Base-by-base conservation (phyloP, 64 coral and sea anemone genomes). In the Acropora yongei region DNA sequence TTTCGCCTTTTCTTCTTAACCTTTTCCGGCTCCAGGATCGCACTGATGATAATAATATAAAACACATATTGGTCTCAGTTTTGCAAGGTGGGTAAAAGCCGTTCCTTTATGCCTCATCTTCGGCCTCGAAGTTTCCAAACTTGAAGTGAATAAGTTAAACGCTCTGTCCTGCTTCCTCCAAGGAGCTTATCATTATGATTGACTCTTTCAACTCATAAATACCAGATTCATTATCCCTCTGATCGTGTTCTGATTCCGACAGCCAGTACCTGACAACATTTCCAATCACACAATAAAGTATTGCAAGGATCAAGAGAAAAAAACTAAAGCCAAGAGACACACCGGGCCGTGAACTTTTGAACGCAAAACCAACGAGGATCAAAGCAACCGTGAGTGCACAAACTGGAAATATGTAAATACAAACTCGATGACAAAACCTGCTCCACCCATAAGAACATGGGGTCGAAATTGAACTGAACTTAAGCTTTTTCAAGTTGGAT, bases 321-420 rank as follows among this genome's bases (percentile, higher is more conserved):
- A 85, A 85, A 49, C 82, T 85, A 42, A 71, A 85, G 8, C 82
- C 82, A 72, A 85, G 63, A 6, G 65, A 69, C 1, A 85, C 10
- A 30, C 63, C 82, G 0, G 82, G 82, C 8, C 65, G 63, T 8
- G 82, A 44, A 48, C 43, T 85, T 49, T 47, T 85, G 44, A 85
- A 85, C 8, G 82, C 82, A 48, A 85, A 46, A 6, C 42, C 68
- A 44, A 72, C 44, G 3, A 85, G 82, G 0, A 85, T 9, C 65
- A 85, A 17, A 48, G 63, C 68, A 0, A 65, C 17, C 5, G 72
- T 8, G 46, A 85, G 18, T 16, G 65, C 82, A n/a, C 82, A 85
- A 49, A 71, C 63, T 46, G 82, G 82, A 71, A 85, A 85, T 2
- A 71, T 1, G 44, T 85, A 85, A 71, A 72, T 17, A 20, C 44